phyloP scores from a whole-genome alignment of 2,797 vertebrate genomes.

The Ficedula albicollis region DNA sequence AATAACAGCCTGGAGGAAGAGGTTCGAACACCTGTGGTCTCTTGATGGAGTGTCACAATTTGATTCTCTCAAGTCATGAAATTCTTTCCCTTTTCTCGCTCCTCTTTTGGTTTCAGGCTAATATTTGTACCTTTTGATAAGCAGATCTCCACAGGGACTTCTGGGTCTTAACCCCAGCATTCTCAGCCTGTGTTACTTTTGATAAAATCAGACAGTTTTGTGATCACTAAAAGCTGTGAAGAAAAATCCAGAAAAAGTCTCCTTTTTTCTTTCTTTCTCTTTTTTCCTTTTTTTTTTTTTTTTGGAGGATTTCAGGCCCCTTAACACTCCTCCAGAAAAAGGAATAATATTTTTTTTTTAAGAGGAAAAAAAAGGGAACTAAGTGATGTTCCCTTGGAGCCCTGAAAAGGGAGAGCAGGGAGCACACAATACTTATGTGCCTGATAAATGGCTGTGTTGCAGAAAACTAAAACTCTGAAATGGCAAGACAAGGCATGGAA shows the following conservation, averaged over 20 bases:
- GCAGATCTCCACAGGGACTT: not conserved
- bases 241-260: not conserved
- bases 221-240: not conserved
- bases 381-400: not conserved
- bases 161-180: not conserved
- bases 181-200: not conserved
- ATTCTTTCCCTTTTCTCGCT: not conserved
- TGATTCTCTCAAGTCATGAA: not conserved
- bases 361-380: not conserved
- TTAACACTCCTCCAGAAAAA: not conserved
- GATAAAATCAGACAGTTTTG: not conserved
- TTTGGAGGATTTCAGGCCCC: not conserved
- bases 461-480: conserved; percentile 6
- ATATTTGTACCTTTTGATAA: conserved; percentile 31
- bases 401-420: not conserved
- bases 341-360: not conserved
- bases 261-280: not conserved
- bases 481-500: not conserved
- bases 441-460: not conserved
- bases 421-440: not conserved
- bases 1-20: not conserved
- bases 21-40: not conserved
- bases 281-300: not conserved
- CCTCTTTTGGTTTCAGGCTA: not conserved
- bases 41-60: not conserved